Evolutionary conservation across 1,140 invertebrate genomes (phyloP).

Genomic region (Frieseomelitta varia): DNA sequence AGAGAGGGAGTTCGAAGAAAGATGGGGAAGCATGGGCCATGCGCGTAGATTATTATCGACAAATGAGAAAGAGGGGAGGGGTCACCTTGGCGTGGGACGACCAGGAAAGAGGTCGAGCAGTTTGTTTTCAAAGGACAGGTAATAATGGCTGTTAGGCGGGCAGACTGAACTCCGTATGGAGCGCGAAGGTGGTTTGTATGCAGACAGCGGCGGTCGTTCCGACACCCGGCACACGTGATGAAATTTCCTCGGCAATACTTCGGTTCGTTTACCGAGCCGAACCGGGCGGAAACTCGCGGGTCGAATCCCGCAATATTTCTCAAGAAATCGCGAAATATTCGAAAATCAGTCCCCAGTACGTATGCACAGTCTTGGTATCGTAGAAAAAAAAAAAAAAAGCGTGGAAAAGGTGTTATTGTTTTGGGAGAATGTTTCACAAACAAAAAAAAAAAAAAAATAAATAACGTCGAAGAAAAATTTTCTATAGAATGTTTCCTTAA

Average conservation of each 20-base stretch:
- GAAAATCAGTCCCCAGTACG: too few relatives aligned
- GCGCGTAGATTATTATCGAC: slow-evolving; percentile 46
- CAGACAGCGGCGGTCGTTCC: slow-evolving; percentile 74
- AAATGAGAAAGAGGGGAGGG: slow-evolving; percentile 18
- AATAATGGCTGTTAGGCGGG: slow-evolving; percentile 69
- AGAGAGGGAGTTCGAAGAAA: neutral
- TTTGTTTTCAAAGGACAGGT: slow-evolving; percentile 75
- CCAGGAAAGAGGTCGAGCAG: slow-evolving; percentile 53
- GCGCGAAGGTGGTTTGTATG: slow-evolving; percentile 71
- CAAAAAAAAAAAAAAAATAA: too few relatives aligned
- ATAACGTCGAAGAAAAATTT: too few relatives aligned
- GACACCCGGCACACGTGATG: slow-evolving; percentile 74
- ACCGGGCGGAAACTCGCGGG: slow-evolving; percentile 17
- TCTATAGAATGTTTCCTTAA: too few relatives aligned
- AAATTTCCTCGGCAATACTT: slow-evolving; percentile 69
- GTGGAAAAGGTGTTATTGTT: too few relatives aligned
- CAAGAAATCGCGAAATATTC: too few relatives aligned
- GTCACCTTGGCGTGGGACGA: neutral
- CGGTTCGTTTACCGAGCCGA: slow-evolving; percentile 56
- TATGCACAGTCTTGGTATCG: too few relatives aligned
- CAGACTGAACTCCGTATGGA: slow-evolving; percentile 41
- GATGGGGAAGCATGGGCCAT: slow-evolving; percentile 5
- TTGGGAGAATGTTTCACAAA: too few relatives aligned
- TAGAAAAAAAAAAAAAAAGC: too few relatives aligned
- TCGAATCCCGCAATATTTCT: too few relatives aligned